A percentile compares a stretch with the other conserved stretches of the same genome.
phyloP scores from a whole-genome alignment of 2,797 vertebrate species.

The Harpagifer antarcticus region DNA sequence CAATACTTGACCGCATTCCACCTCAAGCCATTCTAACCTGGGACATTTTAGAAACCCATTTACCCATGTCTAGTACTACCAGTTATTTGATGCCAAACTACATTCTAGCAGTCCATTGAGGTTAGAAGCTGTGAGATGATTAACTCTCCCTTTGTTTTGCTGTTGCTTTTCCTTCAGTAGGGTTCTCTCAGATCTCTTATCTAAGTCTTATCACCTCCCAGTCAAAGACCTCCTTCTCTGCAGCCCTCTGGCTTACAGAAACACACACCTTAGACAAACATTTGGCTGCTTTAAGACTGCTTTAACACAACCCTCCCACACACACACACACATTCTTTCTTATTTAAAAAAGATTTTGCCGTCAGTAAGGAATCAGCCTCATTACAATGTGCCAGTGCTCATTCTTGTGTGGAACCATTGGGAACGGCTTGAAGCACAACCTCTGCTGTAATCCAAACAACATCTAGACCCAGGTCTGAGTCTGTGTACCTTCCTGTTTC shows the following conservation, averaged over 20 bases:
- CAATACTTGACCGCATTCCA: conserved; percentile 56
- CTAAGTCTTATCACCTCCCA: conserved; percentile 77
- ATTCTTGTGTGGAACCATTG: neutral
- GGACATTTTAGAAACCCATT: conserved; percentile 57
- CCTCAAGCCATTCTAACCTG: conserved; percentile 32
- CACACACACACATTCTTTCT: neutral
- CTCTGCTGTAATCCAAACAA: conserved; percentile 61
- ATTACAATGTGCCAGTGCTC: conserved; percentile 2
- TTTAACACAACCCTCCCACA: conserved; percentile 52
- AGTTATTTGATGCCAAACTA: conserved; percentile 73
- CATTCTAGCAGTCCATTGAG: conserved; percentile 59
- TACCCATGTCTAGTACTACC: conserved; percentile 72
- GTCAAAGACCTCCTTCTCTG: conserved; percentile 72
- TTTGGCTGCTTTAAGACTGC: conserved; percentile 71
- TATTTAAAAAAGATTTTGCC: too few relatives aligned
- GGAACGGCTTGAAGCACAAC: conserved; percentile 46
- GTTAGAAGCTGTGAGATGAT: conserved; percentile 79
- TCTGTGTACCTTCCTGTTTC: conserved; percentile 76
- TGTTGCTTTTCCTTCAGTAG: conserved; percentile 72
- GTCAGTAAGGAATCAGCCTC: neutral
- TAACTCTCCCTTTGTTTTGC: conserved; percentile 81
- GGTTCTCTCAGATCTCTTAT: conserved; percentile 82
- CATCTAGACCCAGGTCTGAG: conserved; percentile 60
- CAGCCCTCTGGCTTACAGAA: conserved; percentile 65
- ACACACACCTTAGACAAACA: conserved; percentile 81